A percentile compares a stretch with the other conserved stretches of the same genome.
Conservation (phyloP, 2,797 vertebrate genomes). For the Nannoperca australis region DNA sequence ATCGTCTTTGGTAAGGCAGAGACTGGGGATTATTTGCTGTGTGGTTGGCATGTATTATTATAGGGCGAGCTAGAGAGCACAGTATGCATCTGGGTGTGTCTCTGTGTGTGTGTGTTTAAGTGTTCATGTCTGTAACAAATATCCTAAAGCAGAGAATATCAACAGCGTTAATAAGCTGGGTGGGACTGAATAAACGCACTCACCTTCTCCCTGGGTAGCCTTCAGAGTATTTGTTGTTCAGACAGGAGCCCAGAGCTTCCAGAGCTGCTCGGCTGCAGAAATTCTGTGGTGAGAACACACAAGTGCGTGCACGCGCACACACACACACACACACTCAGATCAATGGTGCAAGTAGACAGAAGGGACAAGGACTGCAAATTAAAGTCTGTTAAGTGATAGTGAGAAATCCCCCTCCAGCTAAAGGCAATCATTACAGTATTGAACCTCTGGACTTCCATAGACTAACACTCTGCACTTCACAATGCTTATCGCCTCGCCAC, state of each 20-base stretch:
- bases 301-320: constrained; percentile 30
- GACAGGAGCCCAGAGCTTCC: constrained; percentile 95
- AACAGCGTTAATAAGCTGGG: constrained; percentile 50
- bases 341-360: constrained; percentile 69
- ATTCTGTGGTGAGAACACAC: constrained; percentile 84
- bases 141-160: constrained; percentile 55
- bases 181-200: constrained; percentile 53
- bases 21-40: constrained; percentile 51
- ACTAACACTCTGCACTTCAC: constrained; percentile 73
- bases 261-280: constrained; percentile 96
- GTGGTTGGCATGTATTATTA: constrained; percentile 43
- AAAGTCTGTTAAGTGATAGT: constrained; percentile 80
- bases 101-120: background rate
- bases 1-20: constrained; percentile 32
- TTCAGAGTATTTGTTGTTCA: constrained; percentile 98
- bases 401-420: constrained; percentile 70
- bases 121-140: constrained; percentile 34
- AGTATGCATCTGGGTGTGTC: constrained; percentile 24
- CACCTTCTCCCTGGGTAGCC: constrained; percentile 97
- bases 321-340: constrained; percentile 60
- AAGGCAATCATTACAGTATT: constrained; percentile 79
- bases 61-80: constrained; percentile 5
- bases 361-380: constrained; percentile 76
- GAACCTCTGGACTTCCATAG: constrained; percentile 75
- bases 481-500: constrained; percentile 58